These are phyloP conservation scores for Tolypeutes matacus DNA, from an alignment of 2,797 vertebrate species.

Conservation along the genomic window DNA sequence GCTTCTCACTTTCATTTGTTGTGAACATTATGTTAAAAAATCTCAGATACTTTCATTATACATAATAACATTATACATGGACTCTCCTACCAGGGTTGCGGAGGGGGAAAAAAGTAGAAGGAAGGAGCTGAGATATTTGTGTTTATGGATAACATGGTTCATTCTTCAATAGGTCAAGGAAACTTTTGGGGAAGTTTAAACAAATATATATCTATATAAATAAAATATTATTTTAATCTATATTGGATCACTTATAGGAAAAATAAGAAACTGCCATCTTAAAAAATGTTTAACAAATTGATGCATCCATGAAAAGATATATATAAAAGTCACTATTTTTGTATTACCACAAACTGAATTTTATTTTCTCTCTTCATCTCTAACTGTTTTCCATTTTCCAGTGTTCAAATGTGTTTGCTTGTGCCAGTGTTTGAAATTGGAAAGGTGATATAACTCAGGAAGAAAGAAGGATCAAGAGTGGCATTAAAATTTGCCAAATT, in stretches of 20 bases:
- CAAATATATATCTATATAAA: neutral
- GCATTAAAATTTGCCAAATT: neutral
- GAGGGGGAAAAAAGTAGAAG: too few species aligned
- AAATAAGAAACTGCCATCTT: neutral
- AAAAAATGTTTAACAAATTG: neutral
- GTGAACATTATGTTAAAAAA: neutral
- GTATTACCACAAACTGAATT: neutral
- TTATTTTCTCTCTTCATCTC: neutral
- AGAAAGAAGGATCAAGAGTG: neutral
- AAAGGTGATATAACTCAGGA: neutral
- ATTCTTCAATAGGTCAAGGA: neutral
- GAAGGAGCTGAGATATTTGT: neutral
- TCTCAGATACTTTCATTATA: neutral
- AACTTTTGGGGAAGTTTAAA: neutral
- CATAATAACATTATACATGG: neutral
- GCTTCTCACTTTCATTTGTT: neutral
- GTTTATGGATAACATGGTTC: neutral
- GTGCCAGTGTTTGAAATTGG: neutral
- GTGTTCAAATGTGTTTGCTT: neutral
- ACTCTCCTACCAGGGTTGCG: neutral
- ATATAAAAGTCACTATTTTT: neutral
- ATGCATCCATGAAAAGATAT: neutral
- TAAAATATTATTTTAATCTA: neutral
- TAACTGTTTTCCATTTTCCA: neutral
- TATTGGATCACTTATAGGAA: neutral